A percentile compares a stretch with the other conserved stretches of the same genome.
phyloP scores from a whole-genome alignment of 2,888 invertebrate genomes.

The Perizoma flavofasciatum region DNA sequence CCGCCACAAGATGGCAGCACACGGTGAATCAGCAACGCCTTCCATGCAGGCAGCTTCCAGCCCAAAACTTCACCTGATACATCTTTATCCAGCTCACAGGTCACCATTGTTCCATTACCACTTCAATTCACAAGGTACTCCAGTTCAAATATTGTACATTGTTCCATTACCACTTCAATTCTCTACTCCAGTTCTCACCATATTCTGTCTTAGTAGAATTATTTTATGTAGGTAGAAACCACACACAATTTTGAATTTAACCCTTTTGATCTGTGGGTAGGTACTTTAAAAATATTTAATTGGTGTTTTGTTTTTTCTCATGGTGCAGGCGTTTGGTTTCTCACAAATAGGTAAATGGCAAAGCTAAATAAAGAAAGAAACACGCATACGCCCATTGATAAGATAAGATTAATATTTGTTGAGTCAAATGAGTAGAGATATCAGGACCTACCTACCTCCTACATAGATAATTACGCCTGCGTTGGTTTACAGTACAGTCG shows the following conservation, averaged over 20 bases:
- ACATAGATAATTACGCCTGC: neutral
- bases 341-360: neutral
- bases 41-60: constrained; percentile 72
- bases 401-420: constrained; percentile 66
- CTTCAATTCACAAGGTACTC: neutral
- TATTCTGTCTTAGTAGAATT: no score
- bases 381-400: constrained; percentile 67
- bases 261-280: constrained; percentile 2
- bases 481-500: no score
- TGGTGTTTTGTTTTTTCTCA: neutral
- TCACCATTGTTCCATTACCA: constrained; percentile 60
- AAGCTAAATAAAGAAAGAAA: constrained; percentile 42
- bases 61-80: constrained; percentile 72
- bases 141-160: no score
- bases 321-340: constrained; percentile 18
- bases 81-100: constrained; percentile 71
- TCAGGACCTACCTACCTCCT: neutral
- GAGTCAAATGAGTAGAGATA: constrained; percentile 59
- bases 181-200: no score
- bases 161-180: constrained; percentile 24
- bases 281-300: constrained; percentile 1
- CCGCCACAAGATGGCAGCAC: constrained; percentile 79
- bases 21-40: constrained; percentile 68
- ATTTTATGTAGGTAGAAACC: no score
- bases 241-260: constrained; percentile 1